phyloP scores from a whole-genome alignment of 1,140 invertebrate genomes.

The Magallana gigas region DNA sequence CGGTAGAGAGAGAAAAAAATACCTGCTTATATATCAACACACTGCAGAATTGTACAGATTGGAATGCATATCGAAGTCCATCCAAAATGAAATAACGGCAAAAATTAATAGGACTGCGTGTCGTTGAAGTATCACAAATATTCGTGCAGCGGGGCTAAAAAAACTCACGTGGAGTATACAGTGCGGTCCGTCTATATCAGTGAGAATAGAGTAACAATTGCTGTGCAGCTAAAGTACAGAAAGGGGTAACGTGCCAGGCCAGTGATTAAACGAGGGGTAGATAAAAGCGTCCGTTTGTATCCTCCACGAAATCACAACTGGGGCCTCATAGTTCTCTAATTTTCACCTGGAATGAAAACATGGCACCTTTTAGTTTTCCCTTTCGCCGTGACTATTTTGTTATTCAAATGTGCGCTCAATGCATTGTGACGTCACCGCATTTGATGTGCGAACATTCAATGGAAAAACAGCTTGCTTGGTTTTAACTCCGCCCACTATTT shows the following conservation, averaged over 20 bases:
- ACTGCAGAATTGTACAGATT: background rate
- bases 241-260: background rate
- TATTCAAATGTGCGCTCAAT: slow-evolving; percentile 61
- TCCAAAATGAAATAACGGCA: background rate
- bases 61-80: slow-evolving; percentile 28
- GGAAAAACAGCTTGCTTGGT: slow-evolving; percentile 36
- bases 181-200: background rate
- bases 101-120: background rate
- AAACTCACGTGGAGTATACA: slow-evolving; percentile 19
- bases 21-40: background rate
- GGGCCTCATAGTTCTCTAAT: slow-evolving; percentile 29
- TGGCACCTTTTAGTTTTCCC: slow-evolving; percentile 44
- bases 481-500: slow-evolving; percentile 54
- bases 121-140: background rate
- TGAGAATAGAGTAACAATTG: background rate
- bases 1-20: no score
- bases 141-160: background rate
- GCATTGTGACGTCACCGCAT: slow-evolving; percentile 56
- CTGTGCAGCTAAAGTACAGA: slow-evolving; percentile 12
- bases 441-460: slow-evolving; percentile 54
- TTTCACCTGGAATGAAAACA: slow-evolving; percentile 37
- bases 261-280: slow-evolving; percentile 45
- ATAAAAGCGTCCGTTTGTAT: slow-evolving; percentile 46
- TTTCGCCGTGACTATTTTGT: slow-evolving; percentile 59
- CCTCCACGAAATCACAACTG: slow-evolving; percentile 42